A percentile compares a stretch with the other conserved stretches of the same genome.
phyloP scores from a whole-genome alignment of 2,797 vertebrate species.

The Smutsia temminckii region DNA sequence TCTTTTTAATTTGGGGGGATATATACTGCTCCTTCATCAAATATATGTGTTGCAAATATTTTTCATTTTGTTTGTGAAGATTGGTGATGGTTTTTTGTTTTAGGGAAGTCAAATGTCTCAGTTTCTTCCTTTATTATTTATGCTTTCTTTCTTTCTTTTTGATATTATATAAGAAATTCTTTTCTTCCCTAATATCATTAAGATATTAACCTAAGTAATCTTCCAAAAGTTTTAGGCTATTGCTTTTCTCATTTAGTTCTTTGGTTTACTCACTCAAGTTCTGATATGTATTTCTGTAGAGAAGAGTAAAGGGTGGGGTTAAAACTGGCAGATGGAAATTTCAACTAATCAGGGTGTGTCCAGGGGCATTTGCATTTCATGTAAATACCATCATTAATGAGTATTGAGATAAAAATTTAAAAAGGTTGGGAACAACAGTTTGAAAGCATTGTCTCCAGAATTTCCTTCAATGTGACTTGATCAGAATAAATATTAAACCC shows the following conservation, averaged over 20 bases:
- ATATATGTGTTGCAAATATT: neutral
- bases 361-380: neutral
- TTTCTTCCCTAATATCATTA: neutral
- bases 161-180: neutral
- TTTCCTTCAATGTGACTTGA: constrained; percentile 10
- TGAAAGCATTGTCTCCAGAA: constrained; percentile 42
- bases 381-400: neutral
- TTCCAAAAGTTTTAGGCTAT: neutral
- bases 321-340: neutral
- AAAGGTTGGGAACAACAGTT: neutral
- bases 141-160: neutral
- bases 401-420: neutral
- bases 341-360: neutral
- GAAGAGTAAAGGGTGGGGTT: neutral
- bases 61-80: neutral
- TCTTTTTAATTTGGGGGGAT: neutral
- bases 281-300: neutral
- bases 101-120: neutral
- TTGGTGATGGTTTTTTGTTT: neutral
- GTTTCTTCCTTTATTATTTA: constrained; percentile 8
- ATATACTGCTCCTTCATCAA: neutral
- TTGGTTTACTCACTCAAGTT: constrained; percentile 1
- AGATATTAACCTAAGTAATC: neutral
- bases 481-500: neutral
- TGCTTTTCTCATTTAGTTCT: constrained; percentile 24